phyloP scores from a whole-genome alignment of 53 echinoderm and acorn worm genomes.

The Astropecten irregularis region DNA sequence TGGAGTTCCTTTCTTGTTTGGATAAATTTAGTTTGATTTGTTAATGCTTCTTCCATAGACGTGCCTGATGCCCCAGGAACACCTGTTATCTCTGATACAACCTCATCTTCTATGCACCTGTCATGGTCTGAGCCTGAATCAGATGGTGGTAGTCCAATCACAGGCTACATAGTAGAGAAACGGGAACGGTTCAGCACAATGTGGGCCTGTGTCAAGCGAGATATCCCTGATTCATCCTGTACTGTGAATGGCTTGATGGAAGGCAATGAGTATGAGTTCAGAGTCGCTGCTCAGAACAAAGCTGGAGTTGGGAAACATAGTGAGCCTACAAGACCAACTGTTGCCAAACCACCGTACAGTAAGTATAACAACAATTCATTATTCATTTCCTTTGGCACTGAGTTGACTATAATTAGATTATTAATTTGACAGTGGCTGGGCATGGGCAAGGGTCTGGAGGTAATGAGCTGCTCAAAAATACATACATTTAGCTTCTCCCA shows the following conservation, averaged over 20 bases:
- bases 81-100: constrained; percentile 74
- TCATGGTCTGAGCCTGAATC: constrained; percentile 78
- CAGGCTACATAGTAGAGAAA: constrained; percentile 82
- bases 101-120: constrained; percentile 74
- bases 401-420: too few species aligned
- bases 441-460: too few species aligned
- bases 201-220: constrained; percentile 70
- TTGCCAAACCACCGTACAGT: constrained; percentile 81
- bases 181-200: constrained; percentile 84
- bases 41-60: too few species aligned
- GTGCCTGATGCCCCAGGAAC: constrained; percentile 81
- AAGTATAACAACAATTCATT: too few species aligned
- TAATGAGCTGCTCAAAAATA: too few species aligned
- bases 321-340: constrained; percentile 52
- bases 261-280: constrained; percentile 79
- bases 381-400: too few species aligned
- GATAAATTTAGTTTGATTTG: too few species aligned
- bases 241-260: constrained; percentile 59
- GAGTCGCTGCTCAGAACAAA: constrained; percentile 76
- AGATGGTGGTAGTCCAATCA: constrained; percentile 93
- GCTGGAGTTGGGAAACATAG: constrained; percentile 75
- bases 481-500: too few species aligned
- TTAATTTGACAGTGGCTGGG: too few species aligned
- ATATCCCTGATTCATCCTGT: constrained; percentile 61
- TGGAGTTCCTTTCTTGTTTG: too few species aligned